Percentiles rank a stretch among this genome's conserved stretches.
Conservation (phyloP, 35 echinoderm and acorn worm genomes). For the Strongylocentrotus purpuratus region DNA sequence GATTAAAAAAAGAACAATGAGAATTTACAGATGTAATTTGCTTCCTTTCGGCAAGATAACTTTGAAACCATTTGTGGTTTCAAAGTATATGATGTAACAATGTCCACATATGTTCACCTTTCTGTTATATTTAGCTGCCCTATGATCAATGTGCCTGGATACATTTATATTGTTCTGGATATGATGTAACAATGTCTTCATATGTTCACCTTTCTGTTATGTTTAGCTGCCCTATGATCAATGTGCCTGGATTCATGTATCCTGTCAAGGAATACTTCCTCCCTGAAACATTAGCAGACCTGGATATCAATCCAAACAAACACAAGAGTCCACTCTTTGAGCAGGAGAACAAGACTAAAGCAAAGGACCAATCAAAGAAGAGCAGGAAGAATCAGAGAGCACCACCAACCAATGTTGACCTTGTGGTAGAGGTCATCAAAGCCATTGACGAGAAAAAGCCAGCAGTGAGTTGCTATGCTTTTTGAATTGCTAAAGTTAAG, state of each 20-base stretch:
- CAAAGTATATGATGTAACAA: too few relatives aligned
- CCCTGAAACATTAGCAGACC: constrained; percentile 54
- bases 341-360: neutral
- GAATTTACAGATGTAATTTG: too few relatives aligned
- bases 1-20: too few relatives aligned
- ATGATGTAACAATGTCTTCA: neutral
- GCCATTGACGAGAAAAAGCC: constrained; percentile 76
- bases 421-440: constrained; percentile 69
- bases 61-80: too few relatives aligned
- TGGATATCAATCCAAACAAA: constrained; percentile 26
- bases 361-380: neutral
- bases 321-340: constrained; percentile 34
- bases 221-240: constrained; percentile 82
- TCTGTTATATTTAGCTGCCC: too few relatives aligned
- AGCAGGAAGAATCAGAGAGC: neutral
- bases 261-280: constrained; percentile 84
- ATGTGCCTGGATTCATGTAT: constrained; percentile 78
- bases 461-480: constrained; percentile 31
- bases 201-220: neutral
- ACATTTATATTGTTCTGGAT: neutral
- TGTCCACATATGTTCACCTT: too few relatives aligned
- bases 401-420: constrained; percentile 69
- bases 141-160: too few relatives aligned
- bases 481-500: too few relatives aligned
- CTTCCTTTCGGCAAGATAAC: too few relatives aligned